These are phyloP conservation scores for Chaetodon auriga DNA, from an alignment of 2,113 vertebrate genomes.

Conservation along the genomic window DNA sequence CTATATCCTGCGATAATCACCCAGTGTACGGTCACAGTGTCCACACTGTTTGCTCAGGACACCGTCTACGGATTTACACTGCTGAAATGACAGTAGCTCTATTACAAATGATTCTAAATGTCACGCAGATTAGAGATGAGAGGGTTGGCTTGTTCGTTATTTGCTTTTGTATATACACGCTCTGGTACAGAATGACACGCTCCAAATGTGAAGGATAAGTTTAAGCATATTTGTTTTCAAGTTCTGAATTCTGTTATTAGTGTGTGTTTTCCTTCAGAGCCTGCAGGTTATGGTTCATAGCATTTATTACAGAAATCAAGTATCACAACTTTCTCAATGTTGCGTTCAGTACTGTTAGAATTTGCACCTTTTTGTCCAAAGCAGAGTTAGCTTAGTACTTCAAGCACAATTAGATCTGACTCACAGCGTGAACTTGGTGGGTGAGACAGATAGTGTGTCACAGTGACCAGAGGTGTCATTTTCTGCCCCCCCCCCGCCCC, in stretches of 20 bases:
- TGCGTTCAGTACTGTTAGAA: not conserved
- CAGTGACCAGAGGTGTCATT: slow-evolving; percentile 79
- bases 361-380: not conserved
- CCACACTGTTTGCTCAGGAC: slow-evolving; percentile 45
- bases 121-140: slow-evolving; percentile 44
- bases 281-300: not conserved
- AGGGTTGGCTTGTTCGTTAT: not conserved
- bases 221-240: not conserved
- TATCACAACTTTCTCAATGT: not conserved
- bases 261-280: not conserved
- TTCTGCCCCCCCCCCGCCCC: slow-evolving; percentile 3
- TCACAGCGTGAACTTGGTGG: slow-evolving; percentile 34
- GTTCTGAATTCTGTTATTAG: not conserved
- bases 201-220: not conserved
- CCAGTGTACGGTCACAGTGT: slow-evolving; percentile 76
- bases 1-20: slow-evolving; percentile 43
- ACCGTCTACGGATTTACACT: slow-evolving; percentile 42
- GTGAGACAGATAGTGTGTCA: slow-evolving; percentile 73
- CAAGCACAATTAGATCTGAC: slow-evolving; percentile 41
- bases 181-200: not conserved
- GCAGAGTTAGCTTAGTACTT: not conserved
- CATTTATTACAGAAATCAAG: not conserved
- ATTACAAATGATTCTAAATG: slow-evolving; percentile 40
- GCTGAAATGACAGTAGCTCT: slow-evolving; percentile 22
- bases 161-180: not conserved